Evolutionary conservation across 2,888 invertebrate species (phyloP), one percentile per base, ranked within the genome.

Genomic region (Clostera curtula): DNA sequence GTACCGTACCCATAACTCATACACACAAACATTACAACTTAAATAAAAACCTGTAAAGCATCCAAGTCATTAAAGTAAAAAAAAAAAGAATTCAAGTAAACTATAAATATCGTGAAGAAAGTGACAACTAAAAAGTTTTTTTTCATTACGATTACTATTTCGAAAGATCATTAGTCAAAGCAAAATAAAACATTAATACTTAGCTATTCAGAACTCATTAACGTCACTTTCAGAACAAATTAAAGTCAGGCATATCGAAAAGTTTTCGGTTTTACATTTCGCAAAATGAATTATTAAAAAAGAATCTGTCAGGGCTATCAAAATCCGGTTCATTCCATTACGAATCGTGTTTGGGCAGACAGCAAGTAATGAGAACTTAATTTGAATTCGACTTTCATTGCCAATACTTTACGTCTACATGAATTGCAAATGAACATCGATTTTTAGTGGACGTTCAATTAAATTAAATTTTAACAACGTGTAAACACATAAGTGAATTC

Each of bases 311-410:
- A 50, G 36, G 43, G 42, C 49, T 42, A 43, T 52, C 46, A 50
- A 47, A 55, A 55, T 40, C 40, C 43, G n/a, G 38, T 46, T 56
- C 35, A 41, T 52, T 54, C 42, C 47, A 52, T 52, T 56, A 52
- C 36, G 33, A 28, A 36, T 34, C 42, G 40, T 28, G 31, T 35
- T 51, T 27, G 40, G 49, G 58, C 49, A 50, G 60, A 51, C 49
- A 52, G 51, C 35, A 40, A 42, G 49, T 56, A 57, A 60, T 54
- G 56, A 52, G 49, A 59, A 56, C 43, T 54, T 58, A 43, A 56
- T 56, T 56, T 43, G 34, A 40, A 42, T 39, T 52, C 43, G 41
- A 38, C 47, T 53, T 54, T 51, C 48, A 44, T 38, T 50, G 41
- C 40, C 49, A 50, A 49, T 56, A 42, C 43, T 42, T 35, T 49